These are phyloP conservation scores for Poeciliopsis turneri DNA, from an alignment of 2,797 vertebrate species.

Conservation along the genomic window DNA sequence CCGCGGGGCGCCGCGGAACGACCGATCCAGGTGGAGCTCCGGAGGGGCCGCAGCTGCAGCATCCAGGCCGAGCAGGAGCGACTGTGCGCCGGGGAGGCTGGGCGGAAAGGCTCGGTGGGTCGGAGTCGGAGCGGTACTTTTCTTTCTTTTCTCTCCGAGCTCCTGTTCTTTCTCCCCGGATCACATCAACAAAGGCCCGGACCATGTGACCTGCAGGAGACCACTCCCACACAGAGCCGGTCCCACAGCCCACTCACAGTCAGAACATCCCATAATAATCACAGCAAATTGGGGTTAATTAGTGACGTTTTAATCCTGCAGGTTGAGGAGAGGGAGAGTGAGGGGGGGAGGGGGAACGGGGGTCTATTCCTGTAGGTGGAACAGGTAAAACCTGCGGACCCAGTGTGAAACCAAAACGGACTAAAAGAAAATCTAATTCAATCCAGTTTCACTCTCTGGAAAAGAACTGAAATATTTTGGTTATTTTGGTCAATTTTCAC, in stretches of 20 bases:
- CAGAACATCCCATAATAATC: not conserved
- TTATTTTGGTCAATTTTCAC: not conserved
- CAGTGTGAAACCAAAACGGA: not conserved
- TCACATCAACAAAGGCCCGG: conserved; percentile 69
- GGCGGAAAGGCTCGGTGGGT: conserved; percentile 7
- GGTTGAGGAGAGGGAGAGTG: too few relatives aligned
- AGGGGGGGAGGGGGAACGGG: not conserved
- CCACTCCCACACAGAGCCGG: conserved; percentile 57
- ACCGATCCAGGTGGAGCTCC: conserved; percentile 20
- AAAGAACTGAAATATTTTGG: not conserved
- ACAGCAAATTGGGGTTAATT: not conserved
- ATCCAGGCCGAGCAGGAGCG: conserved; percentile 39
- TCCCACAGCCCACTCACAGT: not conserved
- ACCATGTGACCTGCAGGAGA: conserved; percentile 64
- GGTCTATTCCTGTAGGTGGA: not conserved
- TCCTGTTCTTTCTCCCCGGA: conserved; percentile 40
- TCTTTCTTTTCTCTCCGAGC: conserved; percentile 31
- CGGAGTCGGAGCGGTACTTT: conserved; percentile 30
- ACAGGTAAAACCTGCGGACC: not conserved
- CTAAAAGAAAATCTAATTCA: not conserved
- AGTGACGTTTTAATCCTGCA: not conserved
- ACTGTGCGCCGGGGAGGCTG: conserved; percentile 25
- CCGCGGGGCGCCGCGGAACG: conserved; percentile 22
- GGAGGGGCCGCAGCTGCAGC: conserved; percentile 25
- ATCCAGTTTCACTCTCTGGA: not conserved